phyloP scores from a whole-genome alignment of 1,140 invertebrate species.

The Lanistes nyassanus region DNA sequence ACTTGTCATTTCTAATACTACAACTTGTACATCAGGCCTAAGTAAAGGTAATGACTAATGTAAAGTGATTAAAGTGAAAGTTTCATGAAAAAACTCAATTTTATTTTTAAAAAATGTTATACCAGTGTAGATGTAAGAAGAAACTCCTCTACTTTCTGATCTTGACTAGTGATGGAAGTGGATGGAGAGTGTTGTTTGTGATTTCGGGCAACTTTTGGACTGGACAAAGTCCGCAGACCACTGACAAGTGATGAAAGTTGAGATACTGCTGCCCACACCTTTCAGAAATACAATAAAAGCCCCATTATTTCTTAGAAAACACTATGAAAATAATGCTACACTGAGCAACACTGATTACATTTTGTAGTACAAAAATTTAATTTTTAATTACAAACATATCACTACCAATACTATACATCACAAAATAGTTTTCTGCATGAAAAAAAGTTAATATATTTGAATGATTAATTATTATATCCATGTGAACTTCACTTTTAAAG shows the following conservation, averaged over 20 bases:
- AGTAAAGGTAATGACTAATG: neutral
- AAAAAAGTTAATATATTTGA: no score
- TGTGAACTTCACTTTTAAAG: no score
- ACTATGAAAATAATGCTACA: neutral
- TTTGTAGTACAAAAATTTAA: no score
- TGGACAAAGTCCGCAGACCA: slow-evolving; percentile 17
- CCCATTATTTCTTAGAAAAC: neutral
- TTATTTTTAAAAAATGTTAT: neutral
- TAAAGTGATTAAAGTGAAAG: no score
- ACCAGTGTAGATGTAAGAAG: slow-evolving; percentile 15
- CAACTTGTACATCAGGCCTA: neutral
- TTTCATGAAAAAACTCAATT: neutral
- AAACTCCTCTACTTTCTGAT: slow-evolving; percentile 13
- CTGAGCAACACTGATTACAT: no score
- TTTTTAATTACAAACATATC: no score
- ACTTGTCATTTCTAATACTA: neutral
- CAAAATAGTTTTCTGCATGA: no score
- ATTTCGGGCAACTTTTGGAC: neutral
- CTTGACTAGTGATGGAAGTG: slow-evolving; percentile 8
- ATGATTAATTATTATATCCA: no score
- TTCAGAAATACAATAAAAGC: neutral
- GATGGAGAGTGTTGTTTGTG: neutral
- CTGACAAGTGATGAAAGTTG: slow-evolving; percentile 31
- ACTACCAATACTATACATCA: no score
- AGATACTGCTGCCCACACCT: slow-evolving; percentile 39